Base-by-base conservation (phyloP, 2,888 invertebrate genomes). In the Teleiodes luculella region DNA sequence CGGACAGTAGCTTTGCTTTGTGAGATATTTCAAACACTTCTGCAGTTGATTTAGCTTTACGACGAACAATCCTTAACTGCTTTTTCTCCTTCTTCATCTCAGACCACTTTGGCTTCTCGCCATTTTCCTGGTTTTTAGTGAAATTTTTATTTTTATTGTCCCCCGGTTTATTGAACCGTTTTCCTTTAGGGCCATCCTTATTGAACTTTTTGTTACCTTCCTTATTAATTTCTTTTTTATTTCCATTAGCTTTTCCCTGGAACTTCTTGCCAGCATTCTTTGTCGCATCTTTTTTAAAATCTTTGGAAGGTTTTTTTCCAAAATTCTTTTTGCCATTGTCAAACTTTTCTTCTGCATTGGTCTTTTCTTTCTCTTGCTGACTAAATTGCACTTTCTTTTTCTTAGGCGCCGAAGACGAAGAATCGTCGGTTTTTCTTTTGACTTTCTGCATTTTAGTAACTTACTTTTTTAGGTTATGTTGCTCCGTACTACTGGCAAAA, bases 31-130 rank as follows among this genome's bases (percentile, higher is more conserved):
- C 88, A 71, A 88, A 88, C 36, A 88, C 78, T 65, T 86, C 85
- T 24, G 77, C 82, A 6, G 81, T 80, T 0, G 82, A 83, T 61
- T 91, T 91, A 24, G 93, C 91, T 72, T 92, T 94, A 18, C 93
- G 90, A 49, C 95, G 91, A 48, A 91, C 91, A 16, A 92, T 68
- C 58, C 92, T 92, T 1, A 95, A 77, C 59, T 94, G 92, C 66
- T 95, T 95, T 69, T 94, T 94, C 57, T 95, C 92, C 67, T 94
- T 92, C 68, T 95, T 96, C 76, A 94, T 92, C 72, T 94, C 92
- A 10, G 90, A 86, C 95, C 96, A 96, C 70, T 94, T 92, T 0
- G 92, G 92, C 53, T 80, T 94, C 70, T 71, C 83, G 2, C 70
- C 75, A 51, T 60, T 67, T 1, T 60, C 57, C 45, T 72, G 70